Conservation (phyloP, 2,113 vertebrate species). For the Eubucco bourcierii region DNA sequence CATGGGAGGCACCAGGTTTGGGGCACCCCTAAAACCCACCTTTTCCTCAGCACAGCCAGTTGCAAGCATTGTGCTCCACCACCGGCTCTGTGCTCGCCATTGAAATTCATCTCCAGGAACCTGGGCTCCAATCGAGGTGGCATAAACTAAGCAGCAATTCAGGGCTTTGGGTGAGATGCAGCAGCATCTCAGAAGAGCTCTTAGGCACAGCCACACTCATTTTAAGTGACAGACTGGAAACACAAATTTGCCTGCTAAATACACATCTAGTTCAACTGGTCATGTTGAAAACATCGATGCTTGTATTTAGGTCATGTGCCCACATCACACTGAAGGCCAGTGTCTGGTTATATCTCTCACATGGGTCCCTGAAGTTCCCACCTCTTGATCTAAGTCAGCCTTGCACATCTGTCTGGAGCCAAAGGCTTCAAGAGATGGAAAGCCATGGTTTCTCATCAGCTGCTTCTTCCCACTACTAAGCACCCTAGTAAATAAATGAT, state of each 20-base stretch:
- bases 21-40: neutral
- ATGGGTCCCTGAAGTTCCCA: neutral
- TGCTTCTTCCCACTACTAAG: neutral
- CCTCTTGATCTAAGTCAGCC: neutral
- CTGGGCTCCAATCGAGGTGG: neutral
- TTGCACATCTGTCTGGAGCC: neutral
- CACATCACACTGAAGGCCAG: neutral
- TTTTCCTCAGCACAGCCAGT: neutral
- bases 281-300: neutral
- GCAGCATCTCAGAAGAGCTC: neutral
- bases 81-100: neutral
- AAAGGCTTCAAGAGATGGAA: neutral
- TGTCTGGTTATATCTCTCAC: neutral
- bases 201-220: neutral
- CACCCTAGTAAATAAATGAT: neutral
- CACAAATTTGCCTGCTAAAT: neutral
- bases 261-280: neutral
- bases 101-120: neutral
- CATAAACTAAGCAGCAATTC: neutral
- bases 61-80: rapidly evolving
- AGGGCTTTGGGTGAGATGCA: neutral
- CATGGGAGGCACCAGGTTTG: neutral
- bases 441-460: neutral
- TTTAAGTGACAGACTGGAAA: neutral
- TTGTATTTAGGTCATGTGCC: neutral